Base-by-base conservation (phyloP, 2,888 invertebrate species). In the Odontothrips loti region DNA sequence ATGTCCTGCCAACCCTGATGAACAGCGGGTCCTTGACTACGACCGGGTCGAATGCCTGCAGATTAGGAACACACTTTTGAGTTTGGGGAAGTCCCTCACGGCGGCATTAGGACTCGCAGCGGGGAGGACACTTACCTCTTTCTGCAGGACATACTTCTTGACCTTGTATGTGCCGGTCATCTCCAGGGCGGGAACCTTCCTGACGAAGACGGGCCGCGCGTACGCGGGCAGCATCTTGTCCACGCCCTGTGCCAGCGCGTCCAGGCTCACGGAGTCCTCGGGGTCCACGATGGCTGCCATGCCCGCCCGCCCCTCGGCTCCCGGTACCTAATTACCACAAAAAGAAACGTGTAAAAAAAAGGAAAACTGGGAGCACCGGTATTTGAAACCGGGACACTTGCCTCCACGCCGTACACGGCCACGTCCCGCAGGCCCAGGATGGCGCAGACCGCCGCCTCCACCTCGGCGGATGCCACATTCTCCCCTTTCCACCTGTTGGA, bases 81-180 rank as follows among this genome's bases (percentile, higher is more conserved):
- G 23, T 23, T 23, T 51, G 15, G 51, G 20, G 20, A 10, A 51
- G 20, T 51, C 2, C 15, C 15, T 2, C 15, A 2, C 12, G 51
- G 15, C 15, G 51, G 9, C 51, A 10, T 6, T 2, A 51, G 15
- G 12, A 12, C 48, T 9, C 48, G 12, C 12, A 48, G 23, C 68
- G 11, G 68, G 1, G 68, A 68, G 0, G 11, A 68, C 23, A 68
- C 68, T 68, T 1, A 75, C 97, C 84, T 97, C 95, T 83, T 92
- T 90, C 86, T 95, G 94, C 83, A 98, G 91, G 84, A 95, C 94
- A 6, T 93, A 90, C 87, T 98, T 99, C 88, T 96, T 95, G 84
- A 98, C 87, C 88, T 99, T 99, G 87, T 95, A 98, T 0, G 99
- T 99, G 79, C 94, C 95, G 1, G 95, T 95, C 85, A 94, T 90